phyloP scores from a whole-genome alignment of 1,140 invertebrate genomes.

The Ips typographus region DNA sequence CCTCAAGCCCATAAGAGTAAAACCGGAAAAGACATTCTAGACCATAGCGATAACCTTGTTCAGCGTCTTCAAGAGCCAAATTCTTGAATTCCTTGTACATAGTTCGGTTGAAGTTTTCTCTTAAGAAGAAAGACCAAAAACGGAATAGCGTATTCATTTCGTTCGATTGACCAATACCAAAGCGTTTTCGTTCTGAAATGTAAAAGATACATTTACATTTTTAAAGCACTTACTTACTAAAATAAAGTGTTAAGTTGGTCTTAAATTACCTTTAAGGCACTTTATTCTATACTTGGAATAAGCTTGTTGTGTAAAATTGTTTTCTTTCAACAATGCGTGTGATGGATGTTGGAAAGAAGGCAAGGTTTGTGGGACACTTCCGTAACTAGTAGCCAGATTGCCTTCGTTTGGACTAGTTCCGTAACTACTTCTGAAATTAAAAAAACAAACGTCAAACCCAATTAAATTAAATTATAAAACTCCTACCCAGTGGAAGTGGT shows the following conservation, averaged over 20 bases:
- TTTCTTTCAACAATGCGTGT: constrained; percentile 92
- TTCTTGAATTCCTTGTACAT: constrained; percentile 97
- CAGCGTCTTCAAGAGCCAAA: constrained; percentile 90
- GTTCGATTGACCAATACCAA: constrained; percentile 89
- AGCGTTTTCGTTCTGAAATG: constrained; percentile 79
- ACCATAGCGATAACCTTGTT: constrained; percentile 85
- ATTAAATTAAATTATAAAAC: not conserved
- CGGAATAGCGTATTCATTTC: constrained; percentile 98
- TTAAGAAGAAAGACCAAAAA: constrained; percentile 99
- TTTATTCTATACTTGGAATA: constrained; percentile 93
- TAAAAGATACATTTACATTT: constrained; percentile 20
- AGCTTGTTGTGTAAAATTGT: constrained; percentile 95
- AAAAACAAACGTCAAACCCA: constrained; percentile 3
- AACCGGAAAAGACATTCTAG: constrained; percentile 98
- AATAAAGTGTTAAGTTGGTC: not conserved
- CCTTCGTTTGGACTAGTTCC: constrained; percentile 71
- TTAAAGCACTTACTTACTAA: not conserved
- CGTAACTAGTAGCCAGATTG: constrained; percentile 65
- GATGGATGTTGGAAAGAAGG: constrained; percentile 95
- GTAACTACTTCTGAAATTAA: constrained; percentile 56
- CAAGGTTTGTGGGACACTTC: constrained; percentile 77
- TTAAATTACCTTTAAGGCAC: constrained; percentile 80
- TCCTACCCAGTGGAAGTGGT: constrained; percentile 71
- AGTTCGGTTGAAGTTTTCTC: constrained; percentile 96
- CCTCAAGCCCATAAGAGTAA: constrained; percentile 97